These are phyloP conservation scores for Pseudomyrmex pallidus DNA, from an alignment of 1,140 invertebrate species.

Conservation along the genomic window DNA sequence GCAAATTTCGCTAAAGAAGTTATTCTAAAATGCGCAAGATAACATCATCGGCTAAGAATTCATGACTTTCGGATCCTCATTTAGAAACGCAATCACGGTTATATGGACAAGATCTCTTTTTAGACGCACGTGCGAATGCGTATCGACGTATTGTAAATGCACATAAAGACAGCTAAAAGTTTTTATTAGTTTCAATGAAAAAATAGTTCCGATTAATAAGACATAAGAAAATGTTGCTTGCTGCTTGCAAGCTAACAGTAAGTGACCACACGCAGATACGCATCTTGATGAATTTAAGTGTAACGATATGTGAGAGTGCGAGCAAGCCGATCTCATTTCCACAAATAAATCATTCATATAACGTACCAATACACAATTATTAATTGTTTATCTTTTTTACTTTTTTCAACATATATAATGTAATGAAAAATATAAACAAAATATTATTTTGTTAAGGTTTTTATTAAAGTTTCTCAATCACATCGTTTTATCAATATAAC, in stretches of 20 bases:
- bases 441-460: background rate
- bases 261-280: slow-evolving; percentile 65
- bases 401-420: background rate
- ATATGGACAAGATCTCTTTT: slow-evolving; percentile 75
- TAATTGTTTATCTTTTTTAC: no score
- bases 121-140: slow-evolving; percentile 59
- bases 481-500: background rate
- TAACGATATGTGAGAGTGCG: slow-evolving; percentile 41
- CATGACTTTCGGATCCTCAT: background rate
- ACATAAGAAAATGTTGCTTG: background rate
- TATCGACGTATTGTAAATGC: slow-evolving; percentile 59
- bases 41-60: slow-evolving; percentile 1
- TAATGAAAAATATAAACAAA: background rate
- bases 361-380: background rate
- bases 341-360: background rate
- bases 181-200: slow-evolving; percentile 2
- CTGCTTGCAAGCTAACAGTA: slow-evolving; percentile 13
- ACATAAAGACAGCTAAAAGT: background rate
- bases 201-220: background rate
- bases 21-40: background rate
- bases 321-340: slow-evolving; percentile 26
- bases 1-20: background rate
- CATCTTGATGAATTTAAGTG: slow-evolving; percentile 59
- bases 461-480: background rate
- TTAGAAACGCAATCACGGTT: slow-evolving; percentile 73